A percentile compares a stretch with the other conserved stretches of the same genome.
Evolutionary conservation across 2,113 vertebrate species (phyloP).

Genomic region (Nothocercus nigrocapillus): DNA sequence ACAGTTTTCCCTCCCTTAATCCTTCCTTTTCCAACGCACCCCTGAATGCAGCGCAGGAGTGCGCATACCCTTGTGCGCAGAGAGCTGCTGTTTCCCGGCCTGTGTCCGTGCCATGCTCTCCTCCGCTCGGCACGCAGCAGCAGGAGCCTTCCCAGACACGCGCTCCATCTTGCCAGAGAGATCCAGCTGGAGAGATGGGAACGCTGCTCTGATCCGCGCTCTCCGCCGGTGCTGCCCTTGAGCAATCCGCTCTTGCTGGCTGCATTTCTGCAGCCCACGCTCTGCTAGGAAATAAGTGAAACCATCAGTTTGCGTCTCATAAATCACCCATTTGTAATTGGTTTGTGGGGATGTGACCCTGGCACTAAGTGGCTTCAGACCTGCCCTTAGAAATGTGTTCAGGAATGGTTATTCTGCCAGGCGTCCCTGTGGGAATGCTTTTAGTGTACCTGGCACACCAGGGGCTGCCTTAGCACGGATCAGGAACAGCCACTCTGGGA

Average conservation of each 20-base stretch:
- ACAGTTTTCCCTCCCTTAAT: neutral
- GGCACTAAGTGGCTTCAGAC: neutral
- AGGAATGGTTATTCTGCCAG: neutral
- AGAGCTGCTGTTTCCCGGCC: neutral
- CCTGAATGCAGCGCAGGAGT: rapidly evolving
- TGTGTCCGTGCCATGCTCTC: rapidly evolving
- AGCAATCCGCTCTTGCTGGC: neutral
- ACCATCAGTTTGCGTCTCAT: neutral
- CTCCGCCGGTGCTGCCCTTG: neutral
- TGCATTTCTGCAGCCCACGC: neutral
- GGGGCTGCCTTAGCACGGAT: neutral
- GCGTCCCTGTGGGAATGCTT: neutral
- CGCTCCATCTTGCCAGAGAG: neutral
- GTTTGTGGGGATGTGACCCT: neutral
- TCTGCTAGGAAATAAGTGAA: neutral
- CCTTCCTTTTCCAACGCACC: neutral
- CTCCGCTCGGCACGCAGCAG: neutral
- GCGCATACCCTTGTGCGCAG: rapidly evolving
- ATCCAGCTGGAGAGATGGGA: neutral
- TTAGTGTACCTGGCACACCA: neutral
- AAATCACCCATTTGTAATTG: neutral
- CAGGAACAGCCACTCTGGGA: neutral
- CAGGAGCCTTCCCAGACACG: neutral
- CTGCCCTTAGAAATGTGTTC: neutral
- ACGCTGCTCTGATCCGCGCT: neutral